Base-by-base conservation (phyloP, 2,888 invertebrate species). In the Lasioglossum pauxillum region DNA sequence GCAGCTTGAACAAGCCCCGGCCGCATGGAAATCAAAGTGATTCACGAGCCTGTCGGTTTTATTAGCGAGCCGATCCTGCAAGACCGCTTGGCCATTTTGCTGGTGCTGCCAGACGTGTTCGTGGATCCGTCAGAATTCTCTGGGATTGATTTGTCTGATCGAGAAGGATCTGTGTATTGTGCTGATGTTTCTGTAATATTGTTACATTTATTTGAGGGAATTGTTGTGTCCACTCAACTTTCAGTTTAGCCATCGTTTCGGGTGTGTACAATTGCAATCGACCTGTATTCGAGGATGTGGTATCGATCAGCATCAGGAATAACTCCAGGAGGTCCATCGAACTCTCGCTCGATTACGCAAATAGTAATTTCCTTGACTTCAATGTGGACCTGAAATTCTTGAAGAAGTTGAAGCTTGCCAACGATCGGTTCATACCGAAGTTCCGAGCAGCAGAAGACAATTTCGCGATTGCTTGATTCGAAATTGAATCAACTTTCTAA, bases 21-120 rank as follows among this genome's bases (percentile, higher is more conserved):
- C 16, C 57, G 75, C 67, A 82, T 86, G 86, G 82, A 80, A 78
- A 82, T 77, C 77, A 53, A 67, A 41, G 46, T 44, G 38, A 35
- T 27, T 64, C 64, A 5, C 60, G 46, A 44, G 35, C 14, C 23
- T 7, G 5, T 31, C 41, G 19, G 64, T 83, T 79, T 73, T 57
- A 35, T 46, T 60, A 46, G 53, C 53, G 60, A 44, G 27, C 14
- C 60, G 60, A 27, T 60, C 60, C 27, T 31, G 1, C 27, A 16
- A 16, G 31, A 64, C 5, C 64, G 64, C 1, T 16, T 0, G 16
- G 31, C 64, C 1, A 16, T 64, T 31, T 16, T 64, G 5, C 16
- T 16, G 10, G 1, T 16, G 31, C 60, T 64, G 31, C 27, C 7
- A 8, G n/a, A n/a, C 4, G 16, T 2, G 60, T 16, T 31, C 3